phyloP scores from a whole-genome alignment of 1,140 invertebrate species.

The Drosophila melanogaster region DNA sequence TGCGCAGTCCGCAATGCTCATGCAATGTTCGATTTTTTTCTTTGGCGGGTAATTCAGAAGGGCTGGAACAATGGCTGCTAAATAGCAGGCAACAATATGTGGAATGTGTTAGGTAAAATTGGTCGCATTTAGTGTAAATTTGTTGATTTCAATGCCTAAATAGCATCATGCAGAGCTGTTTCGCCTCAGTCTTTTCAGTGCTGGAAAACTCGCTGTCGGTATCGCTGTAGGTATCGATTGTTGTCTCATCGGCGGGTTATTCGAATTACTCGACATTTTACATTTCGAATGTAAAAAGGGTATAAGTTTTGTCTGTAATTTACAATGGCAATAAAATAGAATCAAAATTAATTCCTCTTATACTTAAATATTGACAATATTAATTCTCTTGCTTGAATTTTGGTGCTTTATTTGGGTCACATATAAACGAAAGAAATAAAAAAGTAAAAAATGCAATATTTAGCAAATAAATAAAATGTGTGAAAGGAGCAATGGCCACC shows the following conservation, averaged over 20 bases:
- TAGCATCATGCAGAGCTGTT: conserved; percentile 6
- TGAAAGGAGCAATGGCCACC: conserved; percentile 20
- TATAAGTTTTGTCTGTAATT: no score
- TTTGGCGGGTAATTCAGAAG: no score
- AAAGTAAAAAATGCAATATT: not conserved
- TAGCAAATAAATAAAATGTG: not conserved
- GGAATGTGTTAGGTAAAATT: not conserved
- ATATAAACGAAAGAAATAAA: not conserved
- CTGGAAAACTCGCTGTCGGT: not conserved
- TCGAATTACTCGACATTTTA: not conserved
- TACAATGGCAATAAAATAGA: no score
- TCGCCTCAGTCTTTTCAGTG: not conserved
- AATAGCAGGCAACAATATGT: not conserved
- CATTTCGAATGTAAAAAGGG: not conserved
- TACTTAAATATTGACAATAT: no score
- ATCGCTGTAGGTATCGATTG: conserved; percentile 4
- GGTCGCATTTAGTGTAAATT: not conserved
- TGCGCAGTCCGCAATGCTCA: not conserved
- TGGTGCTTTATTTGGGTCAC: not conserved
- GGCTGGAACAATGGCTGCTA: not conserved
- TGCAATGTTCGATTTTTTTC: not conserved
- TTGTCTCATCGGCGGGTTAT: not conserved
- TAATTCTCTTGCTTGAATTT: no score
- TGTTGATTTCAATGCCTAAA: not conserved
- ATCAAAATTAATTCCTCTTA: no score